These are phyloP conservation scores for Morpho helenor DNA, from an alignment of 2,888 invertebrate species.

Conservation along the genomic window DNA sequence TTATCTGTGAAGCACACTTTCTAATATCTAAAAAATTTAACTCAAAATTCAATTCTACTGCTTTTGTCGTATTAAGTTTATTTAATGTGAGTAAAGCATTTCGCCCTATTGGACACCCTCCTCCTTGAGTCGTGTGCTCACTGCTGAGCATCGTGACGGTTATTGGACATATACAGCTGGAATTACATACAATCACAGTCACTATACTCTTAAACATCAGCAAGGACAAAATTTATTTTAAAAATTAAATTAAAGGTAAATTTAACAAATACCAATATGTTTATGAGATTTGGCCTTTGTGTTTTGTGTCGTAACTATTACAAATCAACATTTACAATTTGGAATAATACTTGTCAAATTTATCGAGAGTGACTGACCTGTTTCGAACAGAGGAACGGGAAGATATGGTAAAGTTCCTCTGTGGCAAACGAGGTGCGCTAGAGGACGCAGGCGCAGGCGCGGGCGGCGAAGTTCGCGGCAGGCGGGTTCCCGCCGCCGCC, in stretches of 20 bases:
- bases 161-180: too few relatives aligned
- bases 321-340: background rate
- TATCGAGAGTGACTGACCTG: constrained; percentile 54
- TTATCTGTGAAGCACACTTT: too few relatives aligned
- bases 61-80: too few relatives aligned
- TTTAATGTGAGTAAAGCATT: too few relatives aligned
- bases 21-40: too few relatives aligned
- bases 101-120: too few relatives aligned
- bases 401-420: constrained; percentile 68
- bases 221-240: background rate
- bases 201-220: too few relatives aligned
- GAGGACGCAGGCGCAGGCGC: constrained; percentile 74
- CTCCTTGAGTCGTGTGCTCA: too few relatives aligned
- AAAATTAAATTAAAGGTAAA: constrained; percentile 6
- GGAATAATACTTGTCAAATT: background rate
- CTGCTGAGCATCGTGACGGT: too few relatives aligned
- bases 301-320: constrained; percentile 8
- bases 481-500: constrained; percentile 62
- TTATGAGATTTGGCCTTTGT: constrained; percentile 16
- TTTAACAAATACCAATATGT: constrained; percentile 12
- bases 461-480: constrained; percentile 64
- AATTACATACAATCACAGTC: too few relatives aligned
- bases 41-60: too few relatives aligned
- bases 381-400: constrained; percentile 66
- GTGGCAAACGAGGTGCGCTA: constrained; percentile 72